Evolutionary conservation across 2,888 invertebrate genomes (phyloP), one percentile per base, ranked within the genome.

Genomic region (Caenorhabditis sp.): DNA sequence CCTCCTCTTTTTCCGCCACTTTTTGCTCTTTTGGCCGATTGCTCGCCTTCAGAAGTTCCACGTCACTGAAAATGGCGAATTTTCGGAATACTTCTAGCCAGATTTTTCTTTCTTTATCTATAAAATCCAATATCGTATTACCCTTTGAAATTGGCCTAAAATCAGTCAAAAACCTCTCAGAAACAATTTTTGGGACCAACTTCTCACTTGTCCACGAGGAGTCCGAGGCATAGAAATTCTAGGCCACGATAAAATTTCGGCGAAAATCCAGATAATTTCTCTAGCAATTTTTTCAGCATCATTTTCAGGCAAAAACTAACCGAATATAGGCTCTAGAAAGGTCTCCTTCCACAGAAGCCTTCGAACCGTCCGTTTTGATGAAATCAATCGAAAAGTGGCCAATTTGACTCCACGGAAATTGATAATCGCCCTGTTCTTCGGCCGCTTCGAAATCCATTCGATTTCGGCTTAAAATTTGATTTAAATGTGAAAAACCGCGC

Each of bases 271-370:
- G n/a, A n/a, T n/a, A n/a, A n/a, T n/a, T n/a, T n/a, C n/a, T n/a
- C n/a, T n/a, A n/a, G n/a, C n/a, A n/a, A n/a, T n/a, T n/a, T n/a
- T n/a, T n/a, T n/a, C n/a, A n/a, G n/a, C n/a, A n/a, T n/a, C 39
- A 39, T 39, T 39, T n/a, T 9, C 9, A n/a, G 13, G 7, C 9
- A 20, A 43, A 43, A 17, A 20, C 45, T 74, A 37, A 75, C 75
- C 56, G 68, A 6, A 75, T 75, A 37, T 46, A 75, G 4, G 75
- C 75, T 35, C 75, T 55, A 20, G 75, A 43, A 17, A 75, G 45
- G 9, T 68, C 58, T 8, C 50, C 62, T n/a, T 26, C 46, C 2
- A 53, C 58, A 9, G 22, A 41, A 11, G 53, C 37, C 39, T 50
- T 56, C 7, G 35, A 20, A 2, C 48, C 56, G 20, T 68, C 55